A percentile compares a stretch with the other conserved stretches of the same genome.
phyloP scores from a whole-genome alignment of 2,113 vertebrate genomes.

The Strix uralensis region DNA sequence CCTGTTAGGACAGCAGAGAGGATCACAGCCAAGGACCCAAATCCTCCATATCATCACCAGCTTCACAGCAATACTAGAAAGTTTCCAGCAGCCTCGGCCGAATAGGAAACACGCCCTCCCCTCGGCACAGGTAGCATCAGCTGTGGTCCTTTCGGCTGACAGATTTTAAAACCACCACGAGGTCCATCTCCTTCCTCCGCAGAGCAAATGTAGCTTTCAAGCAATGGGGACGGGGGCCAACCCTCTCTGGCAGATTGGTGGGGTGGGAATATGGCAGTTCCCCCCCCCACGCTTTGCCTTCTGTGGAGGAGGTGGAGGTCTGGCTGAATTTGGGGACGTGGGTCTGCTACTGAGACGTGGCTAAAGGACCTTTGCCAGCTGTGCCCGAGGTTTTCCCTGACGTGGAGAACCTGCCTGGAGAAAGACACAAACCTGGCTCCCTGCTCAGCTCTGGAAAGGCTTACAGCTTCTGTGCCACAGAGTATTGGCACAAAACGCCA shows the following conservation, averaged over 20 bases:
- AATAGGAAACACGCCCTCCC: not conserved
- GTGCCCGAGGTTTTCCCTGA: not conserved
- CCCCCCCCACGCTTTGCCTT: not conserved
- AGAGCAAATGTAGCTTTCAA: not conserved
- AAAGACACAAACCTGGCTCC: not conserved
- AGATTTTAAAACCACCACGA: not conserved
- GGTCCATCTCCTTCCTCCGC: not conserved
- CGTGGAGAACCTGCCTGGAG: not conserved
- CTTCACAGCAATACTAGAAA: not conserved
- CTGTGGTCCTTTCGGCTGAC: not conserved
- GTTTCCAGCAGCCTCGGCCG: not conserved
- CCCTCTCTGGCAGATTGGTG: accelerated
- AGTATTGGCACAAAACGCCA: slow-evolving; percentile 18
- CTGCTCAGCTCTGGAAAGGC: not conserved
- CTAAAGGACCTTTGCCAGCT: not conserved
- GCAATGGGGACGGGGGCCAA: not conserved
- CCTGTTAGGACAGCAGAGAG: not conserved
- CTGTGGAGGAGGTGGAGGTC: not conserved
- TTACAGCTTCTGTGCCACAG: not conserved
- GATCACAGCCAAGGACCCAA: not conserved
- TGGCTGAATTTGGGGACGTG: not conserved
- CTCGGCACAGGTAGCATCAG: not conserved
- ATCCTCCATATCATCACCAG: not conserved
- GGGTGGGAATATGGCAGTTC: not conserved
- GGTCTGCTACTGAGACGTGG: accelerated